phyloP scores from a whole-genome alignment of 2,113 vertebrate species.

The Erythrocercus mccallii region DNA sequence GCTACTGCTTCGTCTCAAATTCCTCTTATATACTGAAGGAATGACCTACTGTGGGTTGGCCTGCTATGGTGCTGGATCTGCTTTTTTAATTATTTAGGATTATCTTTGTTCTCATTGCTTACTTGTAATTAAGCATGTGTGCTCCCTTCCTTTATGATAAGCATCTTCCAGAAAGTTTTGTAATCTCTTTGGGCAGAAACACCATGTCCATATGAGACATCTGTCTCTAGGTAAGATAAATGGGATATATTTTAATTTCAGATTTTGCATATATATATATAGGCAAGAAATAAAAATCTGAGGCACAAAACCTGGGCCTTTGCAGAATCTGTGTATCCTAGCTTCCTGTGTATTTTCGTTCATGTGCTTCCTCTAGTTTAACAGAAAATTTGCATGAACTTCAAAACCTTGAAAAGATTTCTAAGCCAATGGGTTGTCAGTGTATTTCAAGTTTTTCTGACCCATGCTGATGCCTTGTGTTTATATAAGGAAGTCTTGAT shows the following conservation, averaged over 20 bases:
- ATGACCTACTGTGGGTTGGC: background rate
- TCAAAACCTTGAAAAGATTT: background rate
- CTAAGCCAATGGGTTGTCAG: background rate
- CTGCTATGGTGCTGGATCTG: accelerated
- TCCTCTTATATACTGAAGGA: background rate
- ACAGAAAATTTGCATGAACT: background rate
- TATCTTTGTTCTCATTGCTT: background rate
- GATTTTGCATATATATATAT: background rate
- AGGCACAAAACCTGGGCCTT: background rate
- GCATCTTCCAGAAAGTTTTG: background rate
- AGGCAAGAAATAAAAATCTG: background rate
- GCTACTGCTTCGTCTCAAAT: background rate
- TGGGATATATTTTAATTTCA: background rate
- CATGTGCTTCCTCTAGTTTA: background rate
- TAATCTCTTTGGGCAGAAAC: background rate
- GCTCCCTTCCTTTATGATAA: background rate
- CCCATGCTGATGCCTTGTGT: background rate
- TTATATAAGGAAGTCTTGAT: background rate
- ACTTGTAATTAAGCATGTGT: background rate
- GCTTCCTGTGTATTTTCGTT: background rate
- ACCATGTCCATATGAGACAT: background rate
- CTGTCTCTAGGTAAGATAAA: background rate
- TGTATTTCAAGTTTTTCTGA: background rate
- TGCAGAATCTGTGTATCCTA: background rate
- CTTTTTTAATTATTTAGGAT: background rate